Percentiles rank a stretch among this genome's conserved stretches.
Conservation (phyloP, 2,797 vertebrate species). For the Enteromius mattozi region DNA sequence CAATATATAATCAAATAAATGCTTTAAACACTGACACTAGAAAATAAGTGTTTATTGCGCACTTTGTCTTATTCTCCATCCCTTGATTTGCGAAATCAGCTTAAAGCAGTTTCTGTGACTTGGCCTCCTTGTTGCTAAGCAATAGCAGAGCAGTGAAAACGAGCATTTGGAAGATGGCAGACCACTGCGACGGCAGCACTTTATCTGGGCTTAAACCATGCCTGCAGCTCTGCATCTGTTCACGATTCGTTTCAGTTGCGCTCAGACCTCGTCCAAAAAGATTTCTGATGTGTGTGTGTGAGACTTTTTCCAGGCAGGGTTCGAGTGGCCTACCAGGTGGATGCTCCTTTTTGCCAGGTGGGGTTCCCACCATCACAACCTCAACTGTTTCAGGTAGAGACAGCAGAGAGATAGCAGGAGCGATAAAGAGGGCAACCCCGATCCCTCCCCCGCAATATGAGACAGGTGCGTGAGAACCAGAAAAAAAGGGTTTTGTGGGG, state of each 20-base stretch:
- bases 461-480: slow-evolving; percentile 31
- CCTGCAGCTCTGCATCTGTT: slow-evolving; percentile 41
- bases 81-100: slow-evolving; percentile 4
- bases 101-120: slow-evolving; percentile 26
- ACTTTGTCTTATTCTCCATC: background rate
- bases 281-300: slow-evolving; percentile 5
- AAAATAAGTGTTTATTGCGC: slow-evolving; percentile 21
- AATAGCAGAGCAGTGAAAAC: slow-evolving; percentile 14
- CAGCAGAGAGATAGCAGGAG: slow-evolving; percentile 69
- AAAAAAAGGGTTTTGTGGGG: slow-evolving; percentile 75
- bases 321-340: slow-evolving; percentile 60
- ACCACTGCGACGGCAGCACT: background rate
- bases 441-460: slow-evolving; percentile 57
- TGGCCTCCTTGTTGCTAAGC: slow-evolving; percentile 38
- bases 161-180: slow-evolving; percentile 17
- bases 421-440: slow-evolving; percentile 76
- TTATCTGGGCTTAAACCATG: slow-evolving; percentile 12
- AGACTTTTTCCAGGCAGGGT: slow-evolving; percentile 44
- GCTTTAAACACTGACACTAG: background rate
- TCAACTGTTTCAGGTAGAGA: slow-evolving; percentile 81
- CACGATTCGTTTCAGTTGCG: slow-evolving; percentile 10
- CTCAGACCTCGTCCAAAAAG: slow-evolving; percentile 23
- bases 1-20: slow-evolving; percentile 1
- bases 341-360: slow-evolving; percentile 61
- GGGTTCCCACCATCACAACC: slow-evolving; percentile 66